Evolutionary conservation across 1,140 invertebrate genomes (phyloP).

Genomic region (Ceratitis capitata): DNA sequence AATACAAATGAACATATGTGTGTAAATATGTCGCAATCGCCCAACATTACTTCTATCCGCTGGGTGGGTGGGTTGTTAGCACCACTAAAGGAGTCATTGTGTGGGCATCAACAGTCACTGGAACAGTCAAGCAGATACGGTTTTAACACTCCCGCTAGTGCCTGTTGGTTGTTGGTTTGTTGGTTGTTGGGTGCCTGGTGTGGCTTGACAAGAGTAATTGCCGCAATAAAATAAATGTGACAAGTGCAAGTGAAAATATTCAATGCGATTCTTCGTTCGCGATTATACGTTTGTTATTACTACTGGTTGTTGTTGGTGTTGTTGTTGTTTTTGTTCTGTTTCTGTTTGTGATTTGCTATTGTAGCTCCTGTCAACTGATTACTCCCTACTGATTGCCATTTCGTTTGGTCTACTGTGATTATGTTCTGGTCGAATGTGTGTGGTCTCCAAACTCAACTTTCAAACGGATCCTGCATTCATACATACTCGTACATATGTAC

Average conservation of each 20-base stretch:
- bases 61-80: background rate
- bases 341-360: background rate
- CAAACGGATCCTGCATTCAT: too few relatives aligned
- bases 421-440: background rate
- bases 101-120: too few relatives aligned
- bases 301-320: background rate
- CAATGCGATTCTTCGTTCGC: background rate
- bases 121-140: too few relatives aligned
- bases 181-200: background rate
- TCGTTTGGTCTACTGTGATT: conserved; percentile 2
- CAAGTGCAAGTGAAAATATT: conserved; percentile 38
- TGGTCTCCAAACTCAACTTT: background rate
- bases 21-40: background rate
- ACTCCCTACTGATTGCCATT: conserved; percentile 3
- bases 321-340: background rate
- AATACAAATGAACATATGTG: background rate
- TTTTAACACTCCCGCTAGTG: too few relatives aligned
- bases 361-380: conserved; percentile 4
- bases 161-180: too few relatives aligned
- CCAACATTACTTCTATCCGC: background rate
- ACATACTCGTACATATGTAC: background rate
- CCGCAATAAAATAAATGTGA: conserved; percentile 38
- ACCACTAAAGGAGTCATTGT: background rate
- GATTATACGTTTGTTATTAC: background rate
- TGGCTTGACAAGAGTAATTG: conserved; percentile 22